Conservation (phyloP, 2,797 vertebrate genomes). For the Sylvia borin region DNA sequence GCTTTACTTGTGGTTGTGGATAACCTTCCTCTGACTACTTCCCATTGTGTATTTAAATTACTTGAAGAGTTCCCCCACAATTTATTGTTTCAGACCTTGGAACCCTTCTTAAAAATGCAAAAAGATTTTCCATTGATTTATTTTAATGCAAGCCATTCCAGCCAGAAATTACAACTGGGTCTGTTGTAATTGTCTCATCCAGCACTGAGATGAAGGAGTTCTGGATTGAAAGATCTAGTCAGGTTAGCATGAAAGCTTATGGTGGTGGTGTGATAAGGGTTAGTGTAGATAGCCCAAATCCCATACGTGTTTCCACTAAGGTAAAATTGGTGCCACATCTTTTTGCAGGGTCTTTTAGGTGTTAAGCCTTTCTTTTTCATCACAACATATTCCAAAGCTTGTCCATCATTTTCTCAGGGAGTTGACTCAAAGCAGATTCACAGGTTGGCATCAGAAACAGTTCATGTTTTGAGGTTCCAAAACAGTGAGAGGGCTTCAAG, state of each 20-base stretch:
- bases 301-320: neutral
- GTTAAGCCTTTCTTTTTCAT: neutral
- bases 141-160: neutral
- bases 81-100: neutral
- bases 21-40: neutral
- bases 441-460: neutral
- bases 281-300: neutral
- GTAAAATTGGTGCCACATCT: neutral
- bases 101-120: neutral
- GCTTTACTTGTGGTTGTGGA: constrained; percentile 1
- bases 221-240: neutral
- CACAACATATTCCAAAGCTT: neutral
- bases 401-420: neutral
- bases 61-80: neutral
- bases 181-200: neutral
- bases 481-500: neutral
- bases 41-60: neutral
- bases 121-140: neutral
- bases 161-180: neutral
- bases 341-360: neutral
- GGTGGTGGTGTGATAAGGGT: neutral
- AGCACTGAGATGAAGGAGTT: neutral
- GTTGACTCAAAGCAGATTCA: neutral
- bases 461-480: neutral
- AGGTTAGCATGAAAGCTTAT: neutral